Percentiles rank a stretch among this genome's conserved stretches.
Evolutionary conservation across 1,140 invertebrate species (phyloP).

Genomic region (Orchesella cincta): DNA sequence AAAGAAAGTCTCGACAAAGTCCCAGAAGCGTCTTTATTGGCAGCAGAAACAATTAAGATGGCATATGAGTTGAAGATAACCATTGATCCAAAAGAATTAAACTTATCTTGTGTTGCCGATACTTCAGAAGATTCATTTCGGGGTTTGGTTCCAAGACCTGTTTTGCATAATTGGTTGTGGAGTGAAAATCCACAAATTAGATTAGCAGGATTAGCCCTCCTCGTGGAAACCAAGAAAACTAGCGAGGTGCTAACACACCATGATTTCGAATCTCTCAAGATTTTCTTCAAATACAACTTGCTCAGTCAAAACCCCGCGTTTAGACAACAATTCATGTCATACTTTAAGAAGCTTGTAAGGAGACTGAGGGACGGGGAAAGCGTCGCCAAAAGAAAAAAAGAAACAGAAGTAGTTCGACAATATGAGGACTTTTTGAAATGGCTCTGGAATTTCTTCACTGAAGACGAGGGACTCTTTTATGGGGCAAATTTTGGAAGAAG

Average conservation of each 20-base stretch:
- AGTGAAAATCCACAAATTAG: constrained; percentile 47
- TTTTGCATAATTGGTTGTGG: constrained; percentile 36
- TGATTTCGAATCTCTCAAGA: constrained; percentile 70
- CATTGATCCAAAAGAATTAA: constrained; percentile 4
- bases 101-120: background rate
- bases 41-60: constrained; percentile 45
- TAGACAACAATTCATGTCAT: constrained; percentile 58
- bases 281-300: constrained; percentile 70
- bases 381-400: constrained; percentile 50
- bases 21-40: constrained; percentile 37
- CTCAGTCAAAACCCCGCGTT: constrained; percentile 68
- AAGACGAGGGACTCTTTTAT: constrained; percentile 61
- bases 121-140: constrained; percentile 33
- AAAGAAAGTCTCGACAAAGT: background rate
- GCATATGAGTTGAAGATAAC: constrained; percentile 37
- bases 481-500: constrained; percentile 72
- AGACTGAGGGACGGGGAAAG: constrained; percentile 38
- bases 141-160: constrained; percentile 33
- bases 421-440: constrained; percentile 59
- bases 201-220: constrained; percentile 64
- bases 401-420: constrained; percentile 50
- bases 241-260: constrained; percentile 62
- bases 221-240: constrained; percentile 74
- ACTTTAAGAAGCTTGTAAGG: constrained; percentile 54
- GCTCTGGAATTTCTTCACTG: constrained; percentile 61